Percentiles rank a stretch among this genome's conserved stretches.
phyloP scores from a whole-genome alignment of 1,140 invertebrate genomes.

The Drosophila melanogaster region DNA sequence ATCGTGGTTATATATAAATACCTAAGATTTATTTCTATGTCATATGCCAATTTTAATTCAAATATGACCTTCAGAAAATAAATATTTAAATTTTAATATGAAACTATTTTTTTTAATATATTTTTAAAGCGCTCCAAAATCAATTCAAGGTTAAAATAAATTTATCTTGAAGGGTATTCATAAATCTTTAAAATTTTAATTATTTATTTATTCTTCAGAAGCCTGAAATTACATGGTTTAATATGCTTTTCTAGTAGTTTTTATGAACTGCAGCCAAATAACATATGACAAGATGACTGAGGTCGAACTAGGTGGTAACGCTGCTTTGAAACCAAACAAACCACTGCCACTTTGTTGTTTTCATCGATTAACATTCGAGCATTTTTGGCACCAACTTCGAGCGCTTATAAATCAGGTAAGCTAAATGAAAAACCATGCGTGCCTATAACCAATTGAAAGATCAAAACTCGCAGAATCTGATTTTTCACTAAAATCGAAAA shows the following conservation, averaged over 20 bases:
- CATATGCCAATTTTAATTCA: too few relatives aligned
- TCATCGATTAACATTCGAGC: constrained; percentile 46
- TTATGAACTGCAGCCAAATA: background rate
- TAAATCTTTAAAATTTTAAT: too few relatives aligned
- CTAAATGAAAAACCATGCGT: constrained; percentile 40
- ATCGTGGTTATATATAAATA: background rate
- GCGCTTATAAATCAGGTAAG: background rate
- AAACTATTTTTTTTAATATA: too few relatives aligned
- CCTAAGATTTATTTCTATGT: background rate
- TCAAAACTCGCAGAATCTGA: constrained; percentile 65
- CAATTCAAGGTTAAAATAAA: too few relatives aligned
- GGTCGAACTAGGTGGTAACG: constrained; percentile 51
- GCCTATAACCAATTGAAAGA: constrained; percentile 26
- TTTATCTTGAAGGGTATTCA: too few relatives aligned
- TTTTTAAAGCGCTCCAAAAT: too few relatives aligned
- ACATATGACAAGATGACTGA: constrained; percentile 6
- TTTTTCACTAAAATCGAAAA: constrained; percentile 57
- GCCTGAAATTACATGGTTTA: background rate
- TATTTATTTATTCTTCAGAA: background rate
- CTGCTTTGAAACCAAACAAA: constrained; percentile 62
- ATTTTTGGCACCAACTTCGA: constrained; percentile 67
- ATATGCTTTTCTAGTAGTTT: too few relatives aligned
- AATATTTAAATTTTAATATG: too few relatives aligned
- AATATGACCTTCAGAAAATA: too few relatives aligned
- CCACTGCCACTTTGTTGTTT: constrained; percentile 60